phyloP scores from a whole-genome alignment of 2,113 vertebrate genomes.

The Gracilinanus agilis region DNA sequence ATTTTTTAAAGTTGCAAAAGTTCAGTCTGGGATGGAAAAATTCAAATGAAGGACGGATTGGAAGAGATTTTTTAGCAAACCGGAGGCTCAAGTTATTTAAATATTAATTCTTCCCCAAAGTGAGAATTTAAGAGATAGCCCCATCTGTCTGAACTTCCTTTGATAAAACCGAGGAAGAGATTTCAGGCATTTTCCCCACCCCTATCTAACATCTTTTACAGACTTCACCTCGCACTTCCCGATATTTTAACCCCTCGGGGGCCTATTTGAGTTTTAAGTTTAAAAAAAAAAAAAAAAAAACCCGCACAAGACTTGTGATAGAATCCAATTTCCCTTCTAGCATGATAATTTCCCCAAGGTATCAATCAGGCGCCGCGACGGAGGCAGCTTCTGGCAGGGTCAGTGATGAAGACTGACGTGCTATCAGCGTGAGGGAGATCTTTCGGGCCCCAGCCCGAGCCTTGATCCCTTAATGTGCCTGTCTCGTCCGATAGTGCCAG shows the following conservation, averaged over 20 bases:
- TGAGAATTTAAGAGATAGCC: slow-evolving; percentile 20
- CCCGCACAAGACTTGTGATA: not conserved
- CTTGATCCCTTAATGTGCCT: not conserved
- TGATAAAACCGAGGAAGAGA: slow-evolving; percentile 40
- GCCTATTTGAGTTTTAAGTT: not conserved
- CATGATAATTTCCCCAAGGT: not conserved
- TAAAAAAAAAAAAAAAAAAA: slow-evolving; percentile 38
- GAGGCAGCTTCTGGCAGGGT: fast-evolving
- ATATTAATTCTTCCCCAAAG: slow-evolving; percentile 58
- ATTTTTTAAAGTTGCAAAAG: not conserved
- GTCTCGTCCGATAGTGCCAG: fast-evolving
- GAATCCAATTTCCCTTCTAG: not conserved
- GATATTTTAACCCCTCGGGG: not conserved
- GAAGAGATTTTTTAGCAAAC: not conserved
- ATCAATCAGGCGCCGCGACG: not conserved
- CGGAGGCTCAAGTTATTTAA: slow-evolving; percentile 44
- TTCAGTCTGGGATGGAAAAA: slow-evolving; percentile 44
- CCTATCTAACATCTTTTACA: not conserved
- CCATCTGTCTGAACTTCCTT: slow-evolving; percentile 14
- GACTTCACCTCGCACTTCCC: not conserved
- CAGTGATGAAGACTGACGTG: fast-evolving
- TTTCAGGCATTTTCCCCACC: slow-evolving; percentile 18
- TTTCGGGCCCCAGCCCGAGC: not conserved
- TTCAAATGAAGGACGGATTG: fast-evolving
- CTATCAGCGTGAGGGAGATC: not conserved